Conservation (phyloP, 2,797 vertebrate genomes). For the Liparis tanakae region DNA sequence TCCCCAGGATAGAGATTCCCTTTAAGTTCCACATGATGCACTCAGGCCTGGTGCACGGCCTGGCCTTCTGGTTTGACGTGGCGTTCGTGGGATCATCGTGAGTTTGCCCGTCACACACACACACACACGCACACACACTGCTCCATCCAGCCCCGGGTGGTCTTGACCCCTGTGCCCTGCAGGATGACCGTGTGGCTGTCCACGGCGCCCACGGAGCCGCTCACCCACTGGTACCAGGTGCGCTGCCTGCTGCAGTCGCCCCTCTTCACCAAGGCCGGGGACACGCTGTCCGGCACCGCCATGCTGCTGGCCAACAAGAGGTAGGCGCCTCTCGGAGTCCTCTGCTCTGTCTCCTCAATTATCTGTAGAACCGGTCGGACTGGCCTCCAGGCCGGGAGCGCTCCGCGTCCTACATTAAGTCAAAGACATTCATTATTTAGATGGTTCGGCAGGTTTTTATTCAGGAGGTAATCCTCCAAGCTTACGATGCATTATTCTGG, state of each 20-base stretch:
- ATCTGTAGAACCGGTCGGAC: background rate
- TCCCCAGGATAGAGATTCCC: slow-evolving; percentile 94
- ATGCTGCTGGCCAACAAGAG: slow-evolving; percentile 94
- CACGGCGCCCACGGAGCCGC: slow-evolving; percentile 94
- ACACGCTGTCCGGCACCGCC: slow-evolving; percentile 94
- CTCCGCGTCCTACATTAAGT: background rate
- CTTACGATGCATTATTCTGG: no score
- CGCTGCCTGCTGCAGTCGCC: slow-evolving; percentile 96
- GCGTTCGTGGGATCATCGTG: slow-evolving; percentile 96
- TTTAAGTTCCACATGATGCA: slow-evolving; percentile 99
- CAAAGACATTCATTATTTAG: background rate
- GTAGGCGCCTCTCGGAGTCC: slow-evolving; percentile 63
- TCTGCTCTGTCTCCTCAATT: no score
- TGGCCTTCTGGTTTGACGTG: slow-evolving; percentile 98
- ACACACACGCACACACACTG: no score
- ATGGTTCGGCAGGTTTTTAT: background rate
- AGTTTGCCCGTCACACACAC: slow-evolving; percentile 52
- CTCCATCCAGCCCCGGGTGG: background rate
- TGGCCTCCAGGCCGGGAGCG: background rate
- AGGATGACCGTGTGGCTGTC: slow-evolving; percentile 97
- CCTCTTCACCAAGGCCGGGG: slow-evolving; percentile 94
- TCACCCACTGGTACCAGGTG: slow-evolving; percentile 98
- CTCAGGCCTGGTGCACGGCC: slow-evolving; percentile 93
- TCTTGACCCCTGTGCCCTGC: background rate
- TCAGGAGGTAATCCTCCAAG: background rate